These are phyloP conservation scores for Buathra laborator DNA, from an alignment of 2,888 invertebrate species.

Conservation along the genomic window DNA sequence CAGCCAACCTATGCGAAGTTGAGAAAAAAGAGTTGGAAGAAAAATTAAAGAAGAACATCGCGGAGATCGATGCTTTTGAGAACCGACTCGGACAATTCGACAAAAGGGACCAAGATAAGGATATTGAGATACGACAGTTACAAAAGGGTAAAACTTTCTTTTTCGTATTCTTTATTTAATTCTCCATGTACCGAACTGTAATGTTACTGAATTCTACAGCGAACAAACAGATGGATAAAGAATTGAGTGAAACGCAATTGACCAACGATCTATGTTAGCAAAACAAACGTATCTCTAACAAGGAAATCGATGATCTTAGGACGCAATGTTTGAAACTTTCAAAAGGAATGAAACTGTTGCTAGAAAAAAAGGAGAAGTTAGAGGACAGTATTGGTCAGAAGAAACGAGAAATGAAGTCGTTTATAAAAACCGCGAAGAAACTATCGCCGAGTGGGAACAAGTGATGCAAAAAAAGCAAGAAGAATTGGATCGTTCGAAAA, in stretches of 20 bases:
- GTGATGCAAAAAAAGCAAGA: constrained; percentile 75
- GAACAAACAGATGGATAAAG: constrained; percentile 73
- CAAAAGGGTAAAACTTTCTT: constrained; percentile 75
- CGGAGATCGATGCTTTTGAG: constrained; percentile 59
- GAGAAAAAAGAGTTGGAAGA: constrained; percentile 62
- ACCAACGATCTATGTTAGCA: constrained; percentile 64
- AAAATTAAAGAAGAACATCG: constrained; percentile 44
- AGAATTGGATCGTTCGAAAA: constrained; percentile 75
- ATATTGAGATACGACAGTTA: constrained; percentile 77
- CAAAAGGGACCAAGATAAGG: constrained; percentile 77
- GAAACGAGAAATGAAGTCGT: constrained; percentile 77
- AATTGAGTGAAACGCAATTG: constrained; percentile 68
- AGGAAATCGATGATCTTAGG: constrained; percentile 38
- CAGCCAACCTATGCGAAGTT: constrained; percentile 44
- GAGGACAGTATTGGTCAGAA: constrained; percentile 70
- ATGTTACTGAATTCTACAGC: constrained; percentile 55
- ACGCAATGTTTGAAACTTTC: constrained; percentile 17
- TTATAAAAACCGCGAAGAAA: constrained; percentile 78
- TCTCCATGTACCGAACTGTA: constrained; percentile 51
- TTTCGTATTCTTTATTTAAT: neutral
- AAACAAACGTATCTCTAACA: constrained; percentile 58
- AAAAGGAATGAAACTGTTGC: constrained; percentile 73
- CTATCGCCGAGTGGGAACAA: constrained; percentile 76
- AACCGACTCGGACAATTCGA: constrained; percentile 65
- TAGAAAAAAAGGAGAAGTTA: constrained; percentile 71